Evolutionary conservation across 2,888 invertebrate species (phyloP), one percentile per base, ranked within the genome.

Genomic region (Opisthograptis luteolata): DNA sequence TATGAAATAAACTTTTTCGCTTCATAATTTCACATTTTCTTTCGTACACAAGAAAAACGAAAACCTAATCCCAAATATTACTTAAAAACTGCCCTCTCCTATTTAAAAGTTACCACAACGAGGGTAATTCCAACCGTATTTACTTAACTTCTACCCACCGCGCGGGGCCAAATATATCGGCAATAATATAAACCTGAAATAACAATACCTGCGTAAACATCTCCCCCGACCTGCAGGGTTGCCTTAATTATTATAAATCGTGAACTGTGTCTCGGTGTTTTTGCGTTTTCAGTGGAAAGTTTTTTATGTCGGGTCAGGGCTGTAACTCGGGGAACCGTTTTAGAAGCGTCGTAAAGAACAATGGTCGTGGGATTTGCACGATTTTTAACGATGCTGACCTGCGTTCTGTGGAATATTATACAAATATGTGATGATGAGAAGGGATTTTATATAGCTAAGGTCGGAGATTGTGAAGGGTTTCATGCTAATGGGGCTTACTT

Each of bases 221-320:
- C 13, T 3, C 39, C 37, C 32, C 10, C 8, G 13, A 17, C 25
- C 15, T 7, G 36, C 3, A 44, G 41, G 50, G 50, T 51, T 24
- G 40, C 32, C 25, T 51, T 51, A 51, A 51, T 51, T 45, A 51
- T 51, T 51, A 51, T 45, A 51, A 51, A 51, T 51, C 44, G 50
- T 44, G 50, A 44, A 35, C 31, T 17, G 34, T 49, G 43, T 50
- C 50, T 40, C 49, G 50, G 39, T 30, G 50, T 44, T 49, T 43
- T 49, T 50, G 50, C 44, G 30, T 28, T 19, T 19, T 25, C 44
- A 25, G 39, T 40, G 37, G 24, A 41, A 41, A 34, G 49, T 40
- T 45, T 51, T 51, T 51, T 51, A 51, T 51, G 34, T 35, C 30
- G 50, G 50, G 44, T 49, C 49, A 13, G 25, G 27, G 49, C 14